Percentiles rank a stretch among this genome's conserved stretches.
Conservation (phyloP, 2,888 invertebrate species). For the Celastrina argiolus region DNA sequence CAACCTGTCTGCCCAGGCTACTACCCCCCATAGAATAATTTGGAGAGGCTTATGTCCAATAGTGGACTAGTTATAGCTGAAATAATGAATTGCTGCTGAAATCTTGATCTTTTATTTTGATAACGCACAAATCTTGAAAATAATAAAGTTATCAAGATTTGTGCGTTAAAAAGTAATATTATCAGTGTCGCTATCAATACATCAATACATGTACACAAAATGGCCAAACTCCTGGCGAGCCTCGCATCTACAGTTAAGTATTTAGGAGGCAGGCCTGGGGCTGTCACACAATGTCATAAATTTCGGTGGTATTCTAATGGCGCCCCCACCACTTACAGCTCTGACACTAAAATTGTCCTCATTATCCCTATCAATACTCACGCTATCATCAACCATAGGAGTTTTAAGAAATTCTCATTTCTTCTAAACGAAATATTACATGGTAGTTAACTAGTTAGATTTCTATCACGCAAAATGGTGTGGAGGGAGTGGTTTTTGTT, state of each 20-base stretch:
- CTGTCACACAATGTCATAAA: slow-evolving; percentile 48
- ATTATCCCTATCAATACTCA: slow-evolving; percentile 31
- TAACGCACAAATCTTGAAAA: too few species aligned
- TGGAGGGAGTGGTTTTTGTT: not conserved
- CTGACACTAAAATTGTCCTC: slow-evolving; percentile 47
- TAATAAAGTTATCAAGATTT: too few species aligned
- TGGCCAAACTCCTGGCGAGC: not conserved
- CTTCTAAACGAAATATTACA: not conserved
- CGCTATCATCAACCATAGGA: slow-evolving; percentile 17
- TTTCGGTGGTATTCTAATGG: slow-evolving; percentile 52
- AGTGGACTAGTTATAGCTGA: too few species aligned
- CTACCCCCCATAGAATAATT: too few species aligned
- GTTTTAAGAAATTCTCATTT: not conserved
- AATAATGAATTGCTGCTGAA: too few species aligned
- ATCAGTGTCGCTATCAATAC: not conserved
- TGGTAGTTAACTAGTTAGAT: not conserved
- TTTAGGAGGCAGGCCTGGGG: slow-evolving; percentile 44
- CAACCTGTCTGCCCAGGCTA: too few species aligned
- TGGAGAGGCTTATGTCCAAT: too few species aligned
- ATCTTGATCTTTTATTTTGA: too few species aligned
- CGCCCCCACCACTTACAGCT: slow-evolving; percentile 32
- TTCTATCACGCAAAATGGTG: not conserved
- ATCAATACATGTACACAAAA: not conserved
- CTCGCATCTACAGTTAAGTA: slow-evolving; percentile 31
- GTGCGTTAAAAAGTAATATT: too few species aligned